Conservation (phyloP, 2,888 invertebrate species). For the Lasioglossum vierecki region DNA sequence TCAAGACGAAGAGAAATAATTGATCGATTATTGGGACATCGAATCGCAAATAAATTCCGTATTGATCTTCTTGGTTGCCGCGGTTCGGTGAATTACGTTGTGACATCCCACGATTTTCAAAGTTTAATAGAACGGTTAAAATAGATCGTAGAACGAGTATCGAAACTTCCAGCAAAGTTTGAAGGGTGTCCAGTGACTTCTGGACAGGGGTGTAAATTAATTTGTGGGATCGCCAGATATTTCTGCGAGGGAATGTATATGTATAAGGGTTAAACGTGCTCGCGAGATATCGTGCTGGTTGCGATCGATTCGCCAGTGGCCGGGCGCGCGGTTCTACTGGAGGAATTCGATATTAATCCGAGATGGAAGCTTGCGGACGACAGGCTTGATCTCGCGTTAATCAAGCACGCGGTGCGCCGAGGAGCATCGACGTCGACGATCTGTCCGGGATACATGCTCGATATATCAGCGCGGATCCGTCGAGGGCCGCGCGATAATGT, state of each 20-base stretch:
- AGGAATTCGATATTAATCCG: slow-evolving; percentile 69
- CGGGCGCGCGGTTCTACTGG: slow-evolving; percentile 25
- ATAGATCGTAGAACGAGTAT: too few species aligned
- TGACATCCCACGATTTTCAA: background rate
- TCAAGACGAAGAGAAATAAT: background rate
- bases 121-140: background rate
- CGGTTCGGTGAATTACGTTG: too few species aligned
- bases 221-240: background rate
- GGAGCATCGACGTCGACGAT: slow-evolving; percentile 54
- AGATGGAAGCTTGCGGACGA: slow-evolving; percentile 60
- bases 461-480: slow-evolving; percentile 42
- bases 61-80: background rate
- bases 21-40: background rate
- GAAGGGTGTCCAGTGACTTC: background rate
- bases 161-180: background rate
- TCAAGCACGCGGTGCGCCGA: slow-evolving; percentile 57
- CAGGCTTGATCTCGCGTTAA: slow-evolving; percentile 69
- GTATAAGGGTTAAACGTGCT: slow-evolving; percentile 18
- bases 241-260: background rate
- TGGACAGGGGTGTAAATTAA: background rate
- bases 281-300: slow-evolving; percentile 32
- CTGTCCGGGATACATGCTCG: slow-evolving; percentile 45
- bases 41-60: background rate
- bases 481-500: slow-evolving; percentile 46
- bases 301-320: slow-evolving; percentile 48